Evolutionary conservation across 2,888 invertebrate species (phyloP), one percentile per base, ranked within the genome.

Genomic region (Alentia gelatinosa): DNA sequence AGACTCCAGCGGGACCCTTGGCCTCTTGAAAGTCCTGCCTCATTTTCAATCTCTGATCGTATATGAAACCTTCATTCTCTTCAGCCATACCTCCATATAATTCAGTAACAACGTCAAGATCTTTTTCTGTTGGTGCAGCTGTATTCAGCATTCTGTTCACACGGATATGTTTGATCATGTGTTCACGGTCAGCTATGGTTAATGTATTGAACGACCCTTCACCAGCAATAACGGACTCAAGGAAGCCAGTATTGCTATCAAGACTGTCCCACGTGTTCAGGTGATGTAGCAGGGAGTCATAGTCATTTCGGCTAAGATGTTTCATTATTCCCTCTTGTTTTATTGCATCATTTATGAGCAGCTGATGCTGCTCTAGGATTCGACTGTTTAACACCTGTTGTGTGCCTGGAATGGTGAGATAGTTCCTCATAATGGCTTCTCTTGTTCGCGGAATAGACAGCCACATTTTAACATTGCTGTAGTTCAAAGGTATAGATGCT

Each of bases 81-180:
- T 86, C 86, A 4, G 79, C 79, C 39, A 79, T 79, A 9, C 79
- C 79, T 3, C 79, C 86, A 86, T 47, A 86, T 33, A 86, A 30
- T 12, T 30, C 86, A n/a, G 86, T 47, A n/a, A 86, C 86, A n/a
- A 42, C 30, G 23, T 86, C 86, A 1, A 86, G 26, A 5, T 86
- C 86, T 12, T 19, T 47, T 7, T 26, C 42, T 33, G 42, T 42
- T 15, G 86, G 86, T 5, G 26, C 26, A 0, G 42, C n/a, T 9
- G 26, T 86, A 0, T 86, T 50, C 30, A 86, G 19, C 86, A 86
- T 86, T 23, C 15, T 50, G 30, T 42, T 15, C 12, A 86, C 86
- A 26, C n/a, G 86, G n/a, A 86, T n/a, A 1, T 47, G 42, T 30
- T 86, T 86, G 30, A 86, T 33, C 9, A 86, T 86, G 0, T 42